These are phyloP conservation scores for Meloidogyne chitwoodi DNA, from an alignment of 1,140 invertebrate species.

Conservation along the genomic window DNA sequence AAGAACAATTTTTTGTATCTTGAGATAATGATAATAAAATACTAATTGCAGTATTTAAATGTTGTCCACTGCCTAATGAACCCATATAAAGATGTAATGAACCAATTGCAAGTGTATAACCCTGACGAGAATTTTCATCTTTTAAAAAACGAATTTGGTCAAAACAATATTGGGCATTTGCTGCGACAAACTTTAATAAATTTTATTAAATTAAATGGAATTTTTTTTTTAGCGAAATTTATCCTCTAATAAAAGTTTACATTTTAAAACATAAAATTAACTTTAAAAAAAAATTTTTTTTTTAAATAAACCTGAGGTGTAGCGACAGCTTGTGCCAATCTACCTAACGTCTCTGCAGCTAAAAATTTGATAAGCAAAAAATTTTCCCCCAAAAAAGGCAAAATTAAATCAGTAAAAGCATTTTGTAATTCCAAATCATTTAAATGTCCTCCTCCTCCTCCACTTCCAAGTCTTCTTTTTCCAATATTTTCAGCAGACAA, in stretches of 20 bases:
- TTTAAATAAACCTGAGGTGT: constrained; percentile 66
- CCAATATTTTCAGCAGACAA: constrained; percentile 73
- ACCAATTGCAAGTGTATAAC: constrained; percentile 84
- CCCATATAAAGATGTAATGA: constrained; percentile 83
- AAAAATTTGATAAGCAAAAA: constrained; percentile 70
- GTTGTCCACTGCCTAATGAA: constrained; percentile 80
- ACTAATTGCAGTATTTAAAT: constrained; percentile 85
- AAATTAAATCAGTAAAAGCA: constrained; percentile 36
- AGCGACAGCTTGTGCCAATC: constrained; percentile 79
- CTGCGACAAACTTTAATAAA: constrained; percentile 74
- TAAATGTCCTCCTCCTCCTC: constrained; percentile 23
- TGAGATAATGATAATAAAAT: constrained; percentile 88
- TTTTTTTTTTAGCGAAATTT: too few species aligned
- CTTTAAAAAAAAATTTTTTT: not conserved
- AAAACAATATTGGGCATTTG: constrained; percentile 83
- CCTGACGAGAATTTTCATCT: constrained; percentile 81
- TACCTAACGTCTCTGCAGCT: constrained; percentile 78
- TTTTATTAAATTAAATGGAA: not conserved
- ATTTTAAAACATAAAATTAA: not conserved
- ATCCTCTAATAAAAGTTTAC: too few species aligned
- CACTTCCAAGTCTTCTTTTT: constrained; percentile 68
- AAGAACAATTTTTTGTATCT: constrained; percentile 76
- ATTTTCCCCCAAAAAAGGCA: constrained; percentile 66
- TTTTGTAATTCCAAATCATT: constrained; percentile 49
- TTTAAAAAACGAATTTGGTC: constrained; percentile 76